These are phyloP conservation scores for Dichetophora obliterata DNA, from an alignment of 2,888 invertebrate species.

Conservation along the genomic window DNA sequence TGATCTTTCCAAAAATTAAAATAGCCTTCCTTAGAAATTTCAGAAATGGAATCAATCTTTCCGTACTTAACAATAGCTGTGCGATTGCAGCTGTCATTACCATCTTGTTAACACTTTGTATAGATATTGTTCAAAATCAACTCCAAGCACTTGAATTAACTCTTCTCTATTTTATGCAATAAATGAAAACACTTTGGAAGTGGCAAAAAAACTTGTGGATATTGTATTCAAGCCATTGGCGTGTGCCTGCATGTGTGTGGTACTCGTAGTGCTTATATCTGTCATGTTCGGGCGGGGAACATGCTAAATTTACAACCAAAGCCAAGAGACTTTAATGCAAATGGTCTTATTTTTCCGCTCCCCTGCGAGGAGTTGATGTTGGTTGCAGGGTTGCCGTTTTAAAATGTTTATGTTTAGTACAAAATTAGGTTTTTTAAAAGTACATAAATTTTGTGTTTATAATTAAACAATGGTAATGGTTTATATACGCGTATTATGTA, in stretches of 20 bases:
- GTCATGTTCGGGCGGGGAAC: constrained; percentile 28
- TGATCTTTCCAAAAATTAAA: too few relatives aligned
- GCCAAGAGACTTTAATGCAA: constrained; percentile 26
- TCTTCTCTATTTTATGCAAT: not conserved
- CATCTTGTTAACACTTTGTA: constrained; percentile 45
- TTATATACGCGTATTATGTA: too few relatives aligned
- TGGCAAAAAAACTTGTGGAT: too few relatives aligned
- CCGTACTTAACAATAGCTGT: not conserved
- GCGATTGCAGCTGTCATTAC: constrained; percentile 42
- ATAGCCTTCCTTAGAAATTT: too few relatives aligned
- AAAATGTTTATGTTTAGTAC: too few relatives aligned
- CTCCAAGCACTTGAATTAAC: constrained; percentile 1
- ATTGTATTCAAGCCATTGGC: too few relatives aligned
- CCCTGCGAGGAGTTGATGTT: too few relatives aligned
- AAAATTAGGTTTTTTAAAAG: too few relatives aligned
- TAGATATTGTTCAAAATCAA: constrained; percentile 30
- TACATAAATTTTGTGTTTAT: too few relatives aligned
- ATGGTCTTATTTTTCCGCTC: constrained; percentile 22
- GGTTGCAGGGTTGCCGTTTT: too few relatives aligned
- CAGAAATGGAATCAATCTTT: too few relatives aligned
- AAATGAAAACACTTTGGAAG: not conserved
- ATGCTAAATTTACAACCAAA: constrained; percentile 18
- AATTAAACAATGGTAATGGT: too few relatives aligned
- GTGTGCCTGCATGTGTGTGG: not conserved
- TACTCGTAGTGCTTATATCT: constrained; percentile 19